Evolutionary conservation across 2,888 invertebrate genomes (phyloP).

Genomic region (Hirtodrosophila confusa): DNA sequence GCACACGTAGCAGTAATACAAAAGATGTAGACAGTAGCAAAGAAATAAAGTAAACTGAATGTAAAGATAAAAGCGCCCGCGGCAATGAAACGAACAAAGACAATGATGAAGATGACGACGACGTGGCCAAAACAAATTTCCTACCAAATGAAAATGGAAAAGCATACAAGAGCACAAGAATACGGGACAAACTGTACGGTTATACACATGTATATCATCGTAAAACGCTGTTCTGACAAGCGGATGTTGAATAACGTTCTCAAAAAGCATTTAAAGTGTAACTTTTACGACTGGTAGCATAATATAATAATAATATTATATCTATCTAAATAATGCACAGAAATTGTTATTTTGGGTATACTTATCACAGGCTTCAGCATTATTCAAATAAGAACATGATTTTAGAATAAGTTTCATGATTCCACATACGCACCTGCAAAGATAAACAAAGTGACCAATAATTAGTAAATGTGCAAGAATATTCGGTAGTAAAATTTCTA

Average conservation of each 20-base stretch:
- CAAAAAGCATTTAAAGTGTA: slow-evolving; percentile 36
- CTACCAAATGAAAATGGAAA: slow-evolving; percentile 26
- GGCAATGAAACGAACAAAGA: slow-evolving; percentile 61
- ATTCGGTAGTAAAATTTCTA: no score
- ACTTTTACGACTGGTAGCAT: slow-evolving; percentile 10
- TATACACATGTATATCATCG: slow-evolving; percentile 23
- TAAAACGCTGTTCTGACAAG: slow-evolving; percentile 30
- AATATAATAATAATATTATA: slow-evolving; percentile 1
- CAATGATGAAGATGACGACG: slow-evolving; percentile 52
- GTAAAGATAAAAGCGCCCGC: slow-evolving; percentile 71
- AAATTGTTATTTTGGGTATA: slow-evolving; percentile 11
- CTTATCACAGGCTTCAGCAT: slow-evolving; percentile 24
- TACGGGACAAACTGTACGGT: slow-evolving; percentile 3
- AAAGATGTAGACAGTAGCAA: slow-evolving; percentile 51
- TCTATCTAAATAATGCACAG: neutral
- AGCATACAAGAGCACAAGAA: slow-evolving; percentile 20
- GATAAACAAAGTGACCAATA: slow-evolving; percentile 4
- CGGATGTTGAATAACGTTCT: slow-evolving; percentile 22
- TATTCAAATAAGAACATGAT: neutral
- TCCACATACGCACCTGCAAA: slow-evolving; percentile 48
- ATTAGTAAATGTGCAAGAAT: no score
- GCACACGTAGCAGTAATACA: slow-evolving; percentile 59
- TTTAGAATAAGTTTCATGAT: neutral
- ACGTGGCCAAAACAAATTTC: slow-evolving; percentile 29
- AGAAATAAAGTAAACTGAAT: slow-evolving; percentile 73